phyloP scores from a whole-genome alignment of 2,797 vertebrate species.

The Danio kyathit region DNA sequence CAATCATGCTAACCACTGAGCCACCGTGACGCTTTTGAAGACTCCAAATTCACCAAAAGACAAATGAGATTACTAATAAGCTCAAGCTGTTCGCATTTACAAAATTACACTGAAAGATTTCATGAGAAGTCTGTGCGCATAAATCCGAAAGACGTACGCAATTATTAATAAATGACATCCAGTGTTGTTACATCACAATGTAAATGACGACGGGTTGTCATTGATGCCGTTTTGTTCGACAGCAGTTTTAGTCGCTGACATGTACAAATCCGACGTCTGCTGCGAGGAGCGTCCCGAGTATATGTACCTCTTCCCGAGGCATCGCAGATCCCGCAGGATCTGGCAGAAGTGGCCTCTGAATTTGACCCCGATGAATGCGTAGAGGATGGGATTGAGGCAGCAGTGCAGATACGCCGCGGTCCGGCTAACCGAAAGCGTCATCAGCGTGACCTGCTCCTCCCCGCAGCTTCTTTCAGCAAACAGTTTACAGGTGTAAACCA shows the following conservation, averaged over 20 bases:
- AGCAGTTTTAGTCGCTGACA: constrained; percentile 74
- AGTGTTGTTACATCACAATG: constrained; percentile 64
- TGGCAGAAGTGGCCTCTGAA: constrained; percentile 89
- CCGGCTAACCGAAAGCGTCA: constrained; percentile 71
- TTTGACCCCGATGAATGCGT: constrained; percentile 92
- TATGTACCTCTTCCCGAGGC: constrained; percentile 77
- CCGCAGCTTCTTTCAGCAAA: constrained; percentile 75
- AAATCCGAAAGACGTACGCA: no score
- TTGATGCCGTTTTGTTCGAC: constrained; percentile 67
- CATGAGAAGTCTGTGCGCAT: no score
- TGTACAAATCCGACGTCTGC: constrained; percentile 74
- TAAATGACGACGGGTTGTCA: constrained; percentile 85
- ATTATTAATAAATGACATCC: no score
- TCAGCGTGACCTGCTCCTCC: constrained; percentile 61
- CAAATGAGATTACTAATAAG: no score
- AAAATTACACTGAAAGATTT: no score
- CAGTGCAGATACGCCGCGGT: constrained; percentile 91
- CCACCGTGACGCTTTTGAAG: no score
- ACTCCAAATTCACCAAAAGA: no score
- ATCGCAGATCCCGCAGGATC: constrained; percentile 84
- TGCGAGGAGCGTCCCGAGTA: constrained; percentile 68
- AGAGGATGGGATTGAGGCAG: constrained; percentile 92
- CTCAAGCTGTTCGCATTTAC: no score
- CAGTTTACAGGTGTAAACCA: constrained; percentile 75
- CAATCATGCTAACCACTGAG: no score